A percentile compares a stretch with the other conserved stretches of the same genome.
phyloP scores from a whole-genome alignment of 2,888 invertebrate species.

The Drosophila mulleri region DNA sequence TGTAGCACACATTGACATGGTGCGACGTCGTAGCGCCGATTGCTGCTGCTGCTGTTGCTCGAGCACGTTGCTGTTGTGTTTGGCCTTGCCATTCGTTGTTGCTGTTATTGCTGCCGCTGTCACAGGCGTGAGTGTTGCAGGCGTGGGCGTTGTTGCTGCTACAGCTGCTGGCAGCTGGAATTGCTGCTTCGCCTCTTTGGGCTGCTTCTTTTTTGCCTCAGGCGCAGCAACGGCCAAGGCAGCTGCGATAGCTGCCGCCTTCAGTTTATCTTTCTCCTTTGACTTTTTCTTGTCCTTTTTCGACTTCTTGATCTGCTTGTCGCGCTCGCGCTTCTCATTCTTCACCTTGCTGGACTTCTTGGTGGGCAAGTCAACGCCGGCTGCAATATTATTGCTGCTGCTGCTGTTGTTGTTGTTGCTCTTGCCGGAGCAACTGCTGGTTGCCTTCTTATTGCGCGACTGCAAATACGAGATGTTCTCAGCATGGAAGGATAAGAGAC shows the following conservation, averaged over 20 bases:
- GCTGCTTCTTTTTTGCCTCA: conserved; percentile 46
- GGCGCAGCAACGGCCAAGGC: conserved; percentile 10
- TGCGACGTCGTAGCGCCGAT: conserved; percentile 64
- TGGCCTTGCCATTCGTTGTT: conserved; percentile 64
- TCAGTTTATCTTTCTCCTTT: conserved; percentile 66
- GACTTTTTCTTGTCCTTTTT: conserved; percentile 72
- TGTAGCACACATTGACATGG: conserved; percentile 70
- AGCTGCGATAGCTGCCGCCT: conserved; percentile 24
- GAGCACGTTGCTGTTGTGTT: conserved; percentile 40
- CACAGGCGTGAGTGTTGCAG: conserved; percentile 23
- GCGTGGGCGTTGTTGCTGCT: conserved; percentile 5
- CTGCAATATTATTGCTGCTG: not conserved
- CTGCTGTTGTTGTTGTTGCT: conserved; percentile 24
- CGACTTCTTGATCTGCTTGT: conserved; percentile 61
- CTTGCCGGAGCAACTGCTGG: conserved; percentile 39
- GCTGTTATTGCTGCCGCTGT: conserved; percentile 28
- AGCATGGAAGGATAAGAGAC: conserved; percentile 88
- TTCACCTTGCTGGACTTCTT: conserved; percentile 59
- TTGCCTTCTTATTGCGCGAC: conserved; percentile 87
- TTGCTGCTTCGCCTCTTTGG: conserved; percentile 37
- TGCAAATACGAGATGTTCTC: conserved; percentile 88
- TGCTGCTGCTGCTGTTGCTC: conserved; percentile 38
- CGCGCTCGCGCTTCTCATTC: conserved; percentile 63
- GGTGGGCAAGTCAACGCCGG: conserved; percentile 6
- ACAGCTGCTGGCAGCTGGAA: conserved; percentile 18